These are phyloP conservation scores for Rhinichthys osculus DNA, from an alignment of 2,797 vertebrate genomes.

Conservation along the genomic window DNA sequence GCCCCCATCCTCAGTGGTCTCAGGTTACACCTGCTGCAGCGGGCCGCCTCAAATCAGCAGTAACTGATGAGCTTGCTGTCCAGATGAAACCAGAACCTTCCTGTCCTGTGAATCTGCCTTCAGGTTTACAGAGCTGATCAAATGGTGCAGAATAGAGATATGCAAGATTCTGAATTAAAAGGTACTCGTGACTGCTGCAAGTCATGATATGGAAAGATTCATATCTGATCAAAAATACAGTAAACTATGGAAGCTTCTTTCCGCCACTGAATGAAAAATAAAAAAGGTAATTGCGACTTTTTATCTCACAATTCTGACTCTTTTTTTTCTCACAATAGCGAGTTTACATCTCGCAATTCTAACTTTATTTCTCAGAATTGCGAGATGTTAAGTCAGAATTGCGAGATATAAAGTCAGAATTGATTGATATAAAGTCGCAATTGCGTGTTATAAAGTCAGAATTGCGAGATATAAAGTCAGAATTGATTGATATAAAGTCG, in stretches of 20 bases:
- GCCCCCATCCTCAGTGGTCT: constrained; percentile 48
- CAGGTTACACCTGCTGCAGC: constrained; percentile 64
- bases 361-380: too few species aligned
- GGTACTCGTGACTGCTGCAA: not conserved
- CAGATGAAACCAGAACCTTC: constrained; percentile 74
- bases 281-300: too few species aligned
- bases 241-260: not conserved
- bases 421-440: too few species aligned
- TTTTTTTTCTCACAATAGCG: too few species aligned
- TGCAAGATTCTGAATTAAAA: constrained; percentile 4
- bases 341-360: too few species aligned
- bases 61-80: constrained; percentile 76
- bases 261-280: too few species aligned
- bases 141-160: constrained; percentile 55
- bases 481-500: too few species aligned
- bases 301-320: too few species aligned
- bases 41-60: constrained; percentile 58
- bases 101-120: constrained; percentile 13
- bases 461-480: too few species aligned
- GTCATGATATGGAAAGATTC: not conserved
- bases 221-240: not conserved
- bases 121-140: constrained; percentile 15
- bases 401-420: too few species aligned
- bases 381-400: too few species aligned
- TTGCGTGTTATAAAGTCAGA: too few species aligned